phyloP scores from a whole-genome alignment of 2,797 vertebrate species.

The Acanthurus tractus region DNA sequence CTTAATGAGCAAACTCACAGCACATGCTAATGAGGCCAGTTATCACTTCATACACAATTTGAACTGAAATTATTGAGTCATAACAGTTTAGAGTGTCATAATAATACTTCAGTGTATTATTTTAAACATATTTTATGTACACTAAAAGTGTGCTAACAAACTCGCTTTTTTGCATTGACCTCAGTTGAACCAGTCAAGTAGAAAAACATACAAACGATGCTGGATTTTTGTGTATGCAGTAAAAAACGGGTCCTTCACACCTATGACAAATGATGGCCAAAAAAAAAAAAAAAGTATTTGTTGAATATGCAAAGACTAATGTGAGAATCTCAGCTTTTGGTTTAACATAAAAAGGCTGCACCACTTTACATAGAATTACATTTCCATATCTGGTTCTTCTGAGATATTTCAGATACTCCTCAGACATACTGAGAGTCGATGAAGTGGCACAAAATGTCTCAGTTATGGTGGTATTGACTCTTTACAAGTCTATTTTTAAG shows the following conservation, averaged over 20 bases:
- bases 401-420: background rate
- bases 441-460: background rate
- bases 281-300: background rate
- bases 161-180: background rate
- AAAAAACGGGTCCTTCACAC: background rate
- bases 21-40: slow-evolving; percentile 39
- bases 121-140: background rate
- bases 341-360: background rate
- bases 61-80: background rate
- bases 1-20: slow-evolving; percentile 64
- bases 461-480: background rate
- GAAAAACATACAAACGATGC: background rate
- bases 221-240: background rate
- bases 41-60: slow-evolving; percentile 17
- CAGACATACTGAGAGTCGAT: background rate
- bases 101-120: background rate
- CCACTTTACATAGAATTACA: background rate
- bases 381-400: background rate
- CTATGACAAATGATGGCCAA: background rate
- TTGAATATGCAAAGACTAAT: background rate
- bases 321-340: background rate
- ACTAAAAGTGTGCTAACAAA: background rate
- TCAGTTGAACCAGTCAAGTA: background rate
- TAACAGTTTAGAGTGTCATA: background rate
- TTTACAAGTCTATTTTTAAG: background rate